Conservation (phyloP, 2,888 invertebrate genomes). For the Synergus itoensis region DNA sequence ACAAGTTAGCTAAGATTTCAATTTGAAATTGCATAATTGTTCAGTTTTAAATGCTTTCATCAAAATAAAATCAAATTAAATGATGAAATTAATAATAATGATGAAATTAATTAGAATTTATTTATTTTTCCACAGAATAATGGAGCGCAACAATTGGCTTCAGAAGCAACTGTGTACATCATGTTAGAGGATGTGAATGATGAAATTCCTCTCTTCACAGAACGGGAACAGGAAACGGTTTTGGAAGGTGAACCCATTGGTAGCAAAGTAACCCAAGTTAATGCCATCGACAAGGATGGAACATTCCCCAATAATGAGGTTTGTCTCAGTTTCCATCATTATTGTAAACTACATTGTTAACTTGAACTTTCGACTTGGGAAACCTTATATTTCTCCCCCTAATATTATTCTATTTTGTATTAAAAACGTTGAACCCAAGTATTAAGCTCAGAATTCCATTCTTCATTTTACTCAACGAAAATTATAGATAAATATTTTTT, state of each 20-base stretch:
- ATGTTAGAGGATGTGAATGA: conserved; percentile 98
- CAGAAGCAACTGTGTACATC: conserved; percentile 95
- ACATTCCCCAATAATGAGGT: conserved; percentile 97
- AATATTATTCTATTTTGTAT: no score
- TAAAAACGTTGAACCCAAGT: no score
- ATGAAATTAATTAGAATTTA: not conserved
- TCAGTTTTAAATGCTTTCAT: no score
- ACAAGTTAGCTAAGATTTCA: no score
- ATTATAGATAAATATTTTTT: no score
- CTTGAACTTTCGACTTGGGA: not conserved
- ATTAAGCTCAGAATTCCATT: no score
- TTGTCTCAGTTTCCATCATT: conserved; percentile 63
- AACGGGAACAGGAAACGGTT: conserved; percentile 96
- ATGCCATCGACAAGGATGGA: conserved; percentile 97
- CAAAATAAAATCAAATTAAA: no score
- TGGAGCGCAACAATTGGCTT: conserved; percentile 96
- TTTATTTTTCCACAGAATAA: conserved; percentile 85
- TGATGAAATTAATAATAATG: no score
- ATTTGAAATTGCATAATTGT: no score
- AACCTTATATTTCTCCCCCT: not conserved
- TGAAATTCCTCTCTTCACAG: conserved; percentile 96
- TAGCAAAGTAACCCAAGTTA: conserved; percentile 96
- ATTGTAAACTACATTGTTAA: not conserved
- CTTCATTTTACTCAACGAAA: no score
- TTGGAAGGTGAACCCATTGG: conserved; percentile 96